Percentiles rank a stretch among this genome's conserved stretches.
phyloP scores from a whole-genome alignment of 2,797 vertebrate species.

The Tragopan temminckii region DNA sequence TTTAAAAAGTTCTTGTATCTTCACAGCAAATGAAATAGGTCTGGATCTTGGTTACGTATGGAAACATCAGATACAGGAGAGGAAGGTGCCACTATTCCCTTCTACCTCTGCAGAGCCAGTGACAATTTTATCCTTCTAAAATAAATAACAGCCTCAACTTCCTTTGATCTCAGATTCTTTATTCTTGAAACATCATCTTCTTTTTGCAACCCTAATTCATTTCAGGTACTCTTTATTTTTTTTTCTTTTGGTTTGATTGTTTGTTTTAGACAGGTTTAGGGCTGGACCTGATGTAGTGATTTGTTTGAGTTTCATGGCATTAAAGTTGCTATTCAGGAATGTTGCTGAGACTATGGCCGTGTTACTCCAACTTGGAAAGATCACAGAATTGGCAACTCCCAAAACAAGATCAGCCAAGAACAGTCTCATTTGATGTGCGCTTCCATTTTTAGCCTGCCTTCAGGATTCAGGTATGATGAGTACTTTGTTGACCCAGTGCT shows the following conservation, averaged over 20 bases:
- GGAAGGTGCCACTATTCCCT: not conserved
- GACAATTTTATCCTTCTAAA: not conserved
- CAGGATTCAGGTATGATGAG: slow-evolving; percentile 35
- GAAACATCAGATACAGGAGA: not conserved
- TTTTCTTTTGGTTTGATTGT: not conserved
- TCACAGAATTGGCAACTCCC: not conserved
- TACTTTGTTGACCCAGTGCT: slow-evolving; percentile 30
- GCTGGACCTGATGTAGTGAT: not conserved
- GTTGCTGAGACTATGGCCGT: not conserved
- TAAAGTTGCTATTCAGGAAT: not conserved
- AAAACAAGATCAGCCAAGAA: not conserved
- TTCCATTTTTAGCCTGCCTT: slow-evolving; percentile 36
- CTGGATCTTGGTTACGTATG: not conserved
- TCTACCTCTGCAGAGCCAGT: not conserved
- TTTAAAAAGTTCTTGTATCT: not conserved
- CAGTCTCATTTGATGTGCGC: slow-evolving; percentile 1
- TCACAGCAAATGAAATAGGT: not conserved
- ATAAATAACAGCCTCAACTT: not conserved
- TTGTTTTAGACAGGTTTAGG: not conserved
- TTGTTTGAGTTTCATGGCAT: not conserved
- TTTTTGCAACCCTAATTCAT: not conserved
- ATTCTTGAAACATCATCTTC: not conserved
- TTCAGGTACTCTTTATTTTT: not conserved
- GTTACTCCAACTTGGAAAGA: not conserved
- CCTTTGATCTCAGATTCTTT: not conserved